Evolutionary conservation across 2,888 invertebrate species (phyloP), one percentile per base, ranked within the genome.

Genomic region (Anaspis maculata): DNA sequence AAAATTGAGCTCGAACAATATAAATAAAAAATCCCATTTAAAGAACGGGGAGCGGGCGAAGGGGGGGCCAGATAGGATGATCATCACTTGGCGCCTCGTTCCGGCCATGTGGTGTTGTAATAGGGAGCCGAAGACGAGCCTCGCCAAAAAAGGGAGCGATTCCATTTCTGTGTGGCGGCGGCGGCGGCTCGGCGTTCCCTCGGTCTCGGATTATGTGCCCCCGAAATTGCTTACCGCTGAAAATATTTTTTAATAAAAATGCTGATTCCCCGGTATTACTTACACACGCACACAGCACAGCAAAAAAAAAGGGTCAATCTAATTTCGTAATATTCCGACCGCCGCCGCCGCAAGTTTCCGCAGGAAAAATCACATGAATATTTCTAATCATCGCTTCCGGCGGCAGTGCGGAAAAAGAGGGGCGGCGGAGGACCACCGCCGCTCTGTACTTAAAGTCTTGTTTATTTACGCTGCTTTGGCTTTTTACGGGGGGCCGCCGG

Each of bases 221-320:
- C 37, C 35, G 35, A 39, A 44, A 46, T 44, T 46, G 46, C 44
- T 41, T 42, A 46, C 42, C 39, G 39, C 19, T 40, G 34, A 34
- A 37, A 37, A 40, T 37, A 34, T 37, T 37, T 37, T 39, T 40
- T 31, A 40, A 40, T 40, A 40, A 40, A 40, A 40, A 40, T 40
- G 36, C 39, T 33, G 39, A 40, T 40, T 36, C 30, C 23, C 28
- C 24, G 23, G 29, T 33, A 25, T 30, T n/a, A n/a, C n/a, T n/a
- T n/a, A n/a, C n/a, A n/a, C n/a, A n/a, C n/a, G n/a, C n/a, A n/a
- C n/a, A n/a, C n/a, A n/a, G n/a, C 32, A 27, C 35, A 25, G 29
- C 21, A 40, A 36, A 38, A 27, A 33, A 37, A 31, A 37, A 37
- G 33, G 37, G 37, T 37, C 40, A 40, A 37, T 37, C 31, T 40